A percentile compares a stretch with the other conserved stretches of the same genome.
Conservation (phyloP, 1,140 invertebrate species). For the Copidosoma floridanum region DNA sequence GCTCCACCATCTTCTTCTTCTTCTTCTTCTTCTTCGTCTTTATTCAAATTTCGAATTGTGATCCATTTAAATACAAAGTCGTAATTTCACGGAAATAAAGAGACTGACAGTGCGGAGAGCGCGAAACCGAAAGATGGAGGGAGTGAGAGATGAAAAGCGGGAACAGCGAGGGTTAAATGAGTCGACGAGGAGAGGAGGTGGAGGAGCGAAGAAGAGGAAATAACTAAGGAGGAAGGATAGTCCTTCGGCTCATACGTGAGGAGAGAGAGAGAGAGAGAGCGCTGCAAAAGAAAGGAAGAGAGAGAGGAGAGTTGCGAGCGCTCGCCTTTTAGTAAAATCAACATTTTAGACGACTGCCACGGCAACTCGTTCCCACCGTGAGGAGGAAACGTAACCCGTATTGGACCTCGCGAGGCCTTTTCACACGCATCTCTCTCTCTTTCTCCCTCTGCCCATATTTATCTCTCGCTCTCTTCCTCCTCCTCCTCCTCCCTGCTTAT, state of each 20-base stretch:
- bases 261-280: too few relatives aligned
- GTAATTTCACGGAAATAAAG: background rate
- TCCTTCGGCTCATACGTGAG: constrained; percentile 11
- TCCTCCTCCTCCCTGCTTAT: background rate
- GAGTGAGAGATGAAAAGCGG: background rate
- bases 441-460: constrained; percentile 14
- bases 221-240: background rate
- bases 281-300: background rate
- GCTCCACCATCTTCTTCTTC: too few relatives aligned
- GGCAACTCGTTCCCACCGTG: constrained; percentile 18
- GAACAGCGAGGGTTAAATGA: background rate
- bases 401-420: constrained; percentile 16
- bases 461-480: background rate
- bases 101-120: background rate
- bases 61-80: constrained; percentile 15
- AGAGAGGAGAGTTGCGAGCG: background rate
- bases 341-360: constrained; percentile 20
- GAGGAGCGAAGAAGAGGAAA: background rate
- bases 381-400: constrained; percentile 17
- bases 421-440: constrained; percentile 17
- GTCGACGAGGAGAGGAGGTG: background rate
- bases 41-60: constrained; percentile 12
- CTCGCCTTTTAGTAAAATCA: constrained; percentile 26
- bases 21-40: too few relatives aligned
- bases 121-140: background rate